phyloP scores from a whole-genome alignment of 1,140 invertebrate species.

The Drosophila burlai region DNA sequence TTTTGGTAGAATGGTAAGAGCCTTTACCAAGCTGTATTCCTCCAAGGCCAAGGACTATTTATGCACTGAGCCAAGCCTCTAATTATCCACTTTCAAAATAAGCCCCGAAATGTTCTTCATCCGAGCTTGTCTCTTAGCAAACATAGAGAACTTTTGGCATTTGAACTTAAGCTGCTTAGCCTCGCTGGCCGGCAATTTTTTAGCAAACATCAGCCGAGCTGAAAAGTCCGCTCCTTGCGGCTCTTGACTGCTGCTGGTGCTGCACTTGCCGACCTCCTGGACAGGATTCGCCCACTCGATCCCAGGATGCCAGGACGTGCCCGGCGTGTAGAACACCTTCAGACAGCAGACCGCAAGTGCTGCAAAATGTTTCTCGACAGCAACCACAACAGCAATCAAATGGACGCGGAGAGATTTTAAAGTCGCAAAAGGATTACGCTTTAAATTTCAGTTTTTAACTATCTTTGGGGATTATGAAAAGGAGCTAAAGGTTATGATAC shows the following conservation, averaged over 20 bases:
- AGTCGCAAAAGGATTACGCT: slow-evolving; percentile 17
- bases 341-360: slow-evolving; percentile 38
- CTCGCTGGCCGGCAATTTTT: slow-evolving; percentile 20
- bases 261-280: slow-evolving; percentile 15
- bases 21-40: background rate
- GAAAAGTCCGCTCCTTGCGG: slow-evolving; percentile 11
- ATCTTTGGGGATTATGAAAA: too few species aligned
- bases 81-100: slow-evolving; percentile 31
- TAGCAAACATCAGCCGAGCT: slow-evolving; percentile 26
- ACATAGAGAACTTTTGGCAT: slow-evolving; percentile 25
- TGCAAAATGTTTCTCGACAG: slow-evolving; percentile 30
- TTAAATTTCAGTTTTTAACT: background rate
- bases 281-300: slow-evolving; percentile 12
- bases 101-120: slow-evolving; percentile 6
- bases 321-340: slow-evolving; percentile 42
- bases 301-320: slow-evolving; percentile 24
- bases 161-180: slow-evolving; percentile 42
- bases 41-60: slow-evolving; percentile 1
- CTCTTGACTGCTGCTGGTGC: slow-evolving; percentile 15
- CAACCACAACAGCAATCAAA: slow-evolving; percentile 21
- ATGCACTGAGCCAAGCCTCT: slow-evolving; percentile 31
- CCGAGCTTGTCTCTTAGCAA: slow-evolving; percentile 2
- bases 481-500: background rate
- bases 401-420: background rate
- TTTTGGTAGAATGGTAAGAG: background rate